phyloP scores from a whole-genome alignment of 1,140 invertebrate genomes.

The Apolygus lucorum region DNA sequence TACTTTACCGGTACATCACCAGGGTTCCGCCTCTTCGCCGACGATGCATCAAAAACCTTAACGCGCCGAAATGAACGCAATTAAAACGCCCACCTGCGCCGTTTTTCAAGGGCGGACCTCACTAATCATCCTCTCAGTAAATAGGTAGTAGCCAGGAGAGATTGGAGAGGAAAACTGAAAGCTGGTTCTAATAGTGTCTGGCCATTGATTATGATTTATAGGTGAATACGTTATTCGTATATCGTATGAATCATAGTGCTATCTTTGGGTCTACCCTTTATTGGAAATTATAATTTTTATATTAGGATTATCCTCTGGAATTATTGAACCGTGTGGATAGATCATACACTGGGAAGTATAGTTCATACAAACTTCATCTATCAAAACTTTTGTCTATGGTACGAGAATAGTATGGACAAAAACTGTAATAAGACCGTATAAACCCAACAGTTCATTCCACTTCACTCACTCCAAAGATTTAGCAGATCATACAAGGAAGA shows the following conservation, averaged over 20 bases:
- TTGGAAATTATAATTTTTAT: background rate
- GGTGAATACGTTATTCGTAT: background rate
- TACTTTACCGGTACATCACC: too few relatives aligned
- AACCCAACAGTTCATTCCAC: too few relatives aligned
- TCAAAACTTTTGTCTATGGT: too few relatives aligned
- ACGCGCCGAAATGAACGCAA: background rate
- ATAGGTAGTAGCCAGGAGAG: background rate
- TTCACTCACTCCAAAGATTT: too few relatives aligned
- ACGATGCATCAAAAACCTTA: background rate
- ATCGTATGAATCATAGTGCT: background rate
- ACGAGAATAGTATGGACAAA: too few relatives aligned
- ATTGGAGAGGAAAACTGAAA: background rate
- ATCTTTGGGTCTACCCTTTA: background rate
- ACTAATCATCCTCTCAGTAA: background rate
- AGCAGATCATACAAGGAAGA: too few relatives aligned
- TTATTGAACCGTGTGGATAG: too few relatives aligned
- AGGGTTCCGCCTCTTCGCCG: background rate
- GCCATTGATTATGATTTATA: background rate
- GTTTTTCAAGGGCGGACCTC: too few relatives aligned
- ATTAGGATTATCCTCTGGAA: too few relatives aligned
- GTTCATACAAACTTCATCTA: too few relatives aligned
- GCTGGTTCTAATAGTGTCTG: background rate
- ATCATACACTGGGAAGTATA: too few relatives aligned
- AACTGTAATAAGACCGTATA: too few relatives aligned
- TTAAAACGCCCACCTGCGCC: background rate